phyloP scores from a whole-genome alignment of 2,888 invertebrate species.

The Sipha maydis region DNA sequence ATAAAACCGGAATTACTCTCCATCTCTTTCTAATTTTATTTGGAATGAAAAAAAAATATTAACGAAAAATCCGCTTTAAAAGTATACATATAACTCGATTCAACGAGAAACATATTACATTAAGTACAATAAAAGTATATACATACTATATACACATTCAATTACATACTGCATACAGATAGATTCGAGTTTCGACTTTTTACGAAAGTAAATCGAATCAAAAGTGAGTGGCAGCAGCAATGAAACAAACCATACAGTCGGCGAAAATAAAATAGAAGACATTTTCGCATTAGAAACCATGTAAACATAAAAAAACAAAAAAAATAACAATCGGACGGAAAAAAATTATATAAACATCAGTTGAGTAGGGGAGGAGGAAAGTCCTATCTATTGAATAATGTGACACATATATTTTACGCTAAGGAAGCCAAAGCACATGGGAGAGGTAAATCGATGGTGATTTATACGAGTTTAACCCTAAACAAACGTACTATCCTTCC shows the following conservation, averaged over 20 bases:
- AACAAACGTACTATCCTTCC: conserved; percentile 19
- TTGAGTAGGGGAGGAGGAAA: not conserved
- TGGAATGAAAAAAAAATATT: not conserved
- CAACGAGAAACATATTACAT: not conserved
- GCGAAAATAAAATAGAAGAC: not conserved
- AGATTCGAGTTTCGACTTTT: conserved; percentile 16
- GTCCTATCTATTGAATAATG: not conserved
- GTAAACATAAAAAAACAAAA: not conserved
- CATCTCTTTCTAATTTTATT: too few species aligned
- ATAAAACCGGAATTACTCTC: too few species aligned
- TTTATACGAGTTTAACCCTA: conserved; percentile 60
- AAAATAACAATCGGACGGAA: not conserved
- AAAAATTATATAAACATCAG: not conserved
- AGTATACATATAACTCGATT: not conserved
- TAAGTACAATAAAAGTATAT: not conserved
- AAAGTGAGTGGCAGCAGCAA: not conserved
- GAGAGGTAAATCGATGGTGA: conserved; percentile 50
- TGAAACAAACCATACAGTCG: not conserved
- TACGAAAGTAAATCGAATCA: conserved; percentile 14
- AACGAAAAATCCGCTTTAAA: not conserved
- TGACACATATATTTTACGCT: not conserved
- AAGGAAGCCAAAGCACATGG: not conserved
- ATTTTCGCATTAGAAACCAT: not conserved
- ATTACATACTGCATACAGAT: not conserved
- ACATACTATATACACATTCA: not conserved